These are phyloP conservation scores for Drosophila sp. DNA, from an alignment of 1,140 invertebrate genomes.

Conservation along the genomic window DNA sequence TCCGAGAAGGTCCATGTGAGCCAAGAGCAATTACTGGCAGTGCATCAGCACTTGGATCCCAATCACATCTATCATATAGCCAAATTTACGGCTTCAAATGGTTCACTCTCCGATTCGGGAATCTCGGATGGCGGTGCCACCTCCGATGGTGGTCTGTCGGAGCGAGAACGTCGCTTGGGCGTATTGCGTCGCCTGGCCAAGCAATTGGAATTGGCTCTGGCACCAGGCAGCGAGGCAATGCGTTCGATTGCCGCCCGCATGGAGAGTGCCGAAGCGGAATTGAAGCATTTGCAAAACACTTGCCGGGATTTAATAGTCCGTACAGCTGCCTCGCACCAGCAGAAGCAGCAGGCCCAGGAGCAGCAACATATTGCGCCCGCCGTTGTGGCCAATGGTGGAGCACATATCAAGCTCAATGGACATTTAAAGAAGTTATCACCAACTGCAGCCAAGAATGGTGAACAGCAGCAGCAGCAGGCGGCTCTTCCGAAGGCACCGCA, in stretches of 20 bases:
- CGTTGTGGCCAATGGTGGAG: constrained; percentile 3
- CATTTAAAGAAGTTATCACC: constrained; percentile 31
- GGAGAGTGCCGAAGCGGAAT: constrained; percentile 90
- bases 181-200: constrained; percentile 87
- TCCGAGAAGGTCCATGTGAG: constrained; percentile 86
- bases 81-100: constrained; percentile 84
- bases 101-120: constrained; percentile 89
- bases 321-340: constrained; percentile 85
- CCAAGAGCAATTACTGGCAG: constrained; percentile 81
- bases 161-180: constrained; percentile 88
- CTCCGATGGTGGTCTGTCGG: constrained; percentile 89
- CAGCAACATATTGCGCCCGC: constrained; percentile 20
- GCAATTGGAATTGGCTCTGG: constrained; percentile 87
- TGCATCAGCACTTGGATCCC: constrained; percentile 75
- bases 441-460: constrained; percentile 1
- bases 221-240: constrained; percentile 87
- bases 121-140: constrained; percentile 88
- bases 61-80: constrained; percentile 79
- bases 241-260: constrained; percentile 87
- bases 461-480: neutral
- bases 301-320: constrained; percentile 89
- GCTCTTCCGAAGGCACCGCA: constrained; percentile 15
- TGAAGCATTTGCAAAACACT: constrained; percentile 90
- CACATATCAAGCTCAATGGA: constrained; percentile 29
- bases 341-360: constrained; percentile 57